Evolutionary conservation across 37 sponge, comb jelly and placozoan genomes (phyloP), one percentile per base, ranked within the genome.

Genomic region (Agelas oroides): DNA sequence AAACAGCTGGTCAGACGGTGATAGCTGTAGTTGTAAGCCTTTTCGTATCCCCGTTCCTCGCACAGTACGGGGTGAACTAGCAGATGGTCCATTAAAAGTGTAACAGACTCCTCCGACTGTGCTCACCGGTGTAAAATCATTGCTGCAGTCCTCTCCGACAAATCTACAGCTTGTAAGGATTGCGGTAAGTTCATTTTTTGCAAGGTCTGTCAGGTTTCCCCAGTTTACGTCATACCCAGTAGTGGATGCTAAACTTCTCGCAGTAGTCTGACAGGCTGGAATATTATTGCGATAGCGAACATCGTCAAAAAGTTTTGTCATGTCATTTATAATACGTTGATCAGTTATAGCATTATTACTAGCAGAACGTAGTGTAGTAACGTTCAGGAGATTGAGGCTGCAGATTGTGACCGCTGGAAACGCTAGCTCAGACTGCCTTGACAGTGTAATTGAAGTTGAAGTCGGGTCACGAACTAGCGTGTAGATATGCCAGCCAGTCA

Each of bases 351-450:
- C 34, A 57, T 2, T 56, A 8, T 3, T 33, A 20, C 33, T 11
- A 11, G 1, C 5, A 28, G 34, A 58, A 16, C 2, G 59, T 46
- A 38, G 12, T 16, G 23, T 46, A 27, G 21, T 58, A 27, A 32
- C 56, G 28, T 75, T 75, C 1, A 75, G 20, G 25, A 71, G 25
- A 59, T 52, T 82, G 18, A 82, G 46, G 31, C 71, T 82, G 63
- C 83, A 82, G 28, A 82, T 54, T 16, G 81, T 81, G 28, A 81
- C 81, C 1, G 81, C 70, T 23, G 81, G 81, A 68, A 81, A 81
- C 1, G 17, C 8, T 17, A 82, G 38, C 37, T 53, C 25, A 11
- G 34, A 11, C 41, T 82, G 27, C n/a, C 70, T 71, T 1, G 40
- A 33, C 12, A 58, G 20, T 20, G 76, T 75, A 31, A 75, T 75